Evolutionary conservation across 2,797 vertebrate genomes (phyloP).

Genomic region (Eremophila alpestris): DNA sequence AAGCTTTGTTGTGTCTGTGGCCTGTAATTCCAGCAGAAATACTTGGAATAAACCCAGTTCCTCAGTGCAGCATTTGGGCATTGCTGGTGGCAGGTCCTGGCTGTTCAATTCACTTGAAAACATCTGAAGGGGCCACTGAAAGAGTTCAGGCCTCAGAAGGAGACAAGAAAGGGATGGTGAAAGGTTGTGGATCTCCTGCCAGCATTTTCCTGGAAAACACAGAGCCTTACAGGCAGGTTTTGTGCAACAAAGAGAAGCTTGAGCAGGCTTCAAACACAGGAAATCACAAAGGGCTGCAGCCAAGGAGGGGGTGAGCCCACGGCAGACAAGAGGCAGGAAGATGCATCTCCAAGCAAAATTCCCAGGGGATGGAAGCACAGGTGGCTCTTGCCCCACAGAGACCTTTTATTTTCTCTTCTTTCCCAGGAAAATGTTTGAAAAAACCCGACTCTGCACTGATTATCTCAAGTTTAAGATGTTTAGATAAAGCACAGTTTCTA

Average conservation of each 20-base stretch:
- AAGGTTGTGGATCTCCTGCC: not conserved
- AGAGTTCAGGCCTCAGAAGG: not conserved
- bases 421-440: not conserved
- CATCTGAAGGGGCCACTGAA: not conserved
- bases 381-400: not conserved
- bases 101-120: not conserved
- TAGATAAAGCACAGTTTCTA: not conserved
- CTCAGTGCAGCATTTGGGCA: not conserved
- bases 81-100: not conserved
- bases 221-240: not conserved
- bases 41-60: not conserved
- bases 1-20: not conserved
- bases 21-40: not conserved
- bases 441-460: rapidly evolving
- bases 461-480: not conserved
- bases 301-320: not conserved
- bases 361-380: not conserved
- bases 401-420: not conserved
- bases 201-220: not conserved
- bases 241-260: not conserved
- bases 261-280: not conserved
- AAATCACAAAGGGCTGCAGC: not conserved
- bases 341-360: not conserved
- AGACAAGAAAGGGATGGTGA: not conserved
- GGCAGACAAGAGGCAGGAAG: not conserved